These are phyloP conservation scores for Athetis lepigone DNA, from an alignment of 2,888 invertebrate genomes.

Conservation along the genomic window DNA sequence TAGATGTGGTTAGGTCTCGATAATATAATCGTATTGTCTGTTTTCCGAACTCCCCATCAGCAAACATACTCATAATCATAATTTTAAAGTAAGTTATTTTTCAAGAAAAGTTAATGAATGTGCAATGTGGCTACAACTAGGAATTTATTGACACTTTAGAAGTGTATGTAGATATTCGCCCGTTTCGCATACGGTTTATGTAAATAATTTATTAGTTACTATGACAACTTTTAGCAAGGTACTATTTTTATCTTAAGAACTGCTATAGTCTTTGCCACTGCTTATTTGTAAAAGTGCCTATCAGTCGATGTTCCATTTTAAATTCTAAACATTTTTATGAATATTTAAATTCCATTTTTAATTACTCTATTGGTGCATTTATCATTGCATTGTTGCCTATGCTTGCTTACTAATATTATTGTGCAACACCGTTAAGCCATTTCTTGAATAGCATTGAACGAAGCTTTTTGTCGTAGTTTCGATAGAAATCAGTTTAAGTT, in stretches of 20 bases:
- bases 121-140: slow-evolving; percentile 83
- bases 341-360: no score
- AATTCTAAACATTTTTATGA: no score
- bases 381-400: slow-evolving; percentile 60
- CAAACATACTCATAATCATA: slow-evolving; percentile 79
- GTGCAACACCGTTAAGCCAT: no score
- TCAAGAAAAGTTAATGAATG: slow-evolving; percentile 74
- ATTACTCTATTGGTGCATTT: slow-evolving; percentile 71
- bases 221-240: slow-evolving; percentile 73
- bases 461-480: no score
- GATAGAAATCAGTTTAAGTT: no score
- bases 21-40: slow-evolving; percentile 55
- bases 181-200: slow-evolving; percentile 78
- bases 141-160: slow-evolving; percentile 78
- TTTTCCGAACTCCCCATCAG: slow-evolving; percentile 60
- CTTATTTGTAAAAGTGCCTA: slow-evolving; percentile 81
- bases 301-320: slow-evolving; percentile 66
- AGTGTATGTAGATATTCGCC: slow-evolving; percentile 84
- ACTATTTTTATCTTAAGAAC: slow-evolving; percentile 75
- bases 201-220: slow-evolving; percentile 78
- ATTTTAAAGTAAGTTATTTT: slow-evolving; percentile 73
- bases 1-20: slow-evolving; percentile 58
- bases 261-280: slow-evolving; percentile 75
- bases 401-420: no score
- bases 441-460: no score